Percentiles rank a stretch among this genome's conserved stretches.
These are phyloP conservation scores for Lasiurus borealis DNA, from an alignment of 2,113 vertebrate genomes.

Conservation along the genomic window DNA sequence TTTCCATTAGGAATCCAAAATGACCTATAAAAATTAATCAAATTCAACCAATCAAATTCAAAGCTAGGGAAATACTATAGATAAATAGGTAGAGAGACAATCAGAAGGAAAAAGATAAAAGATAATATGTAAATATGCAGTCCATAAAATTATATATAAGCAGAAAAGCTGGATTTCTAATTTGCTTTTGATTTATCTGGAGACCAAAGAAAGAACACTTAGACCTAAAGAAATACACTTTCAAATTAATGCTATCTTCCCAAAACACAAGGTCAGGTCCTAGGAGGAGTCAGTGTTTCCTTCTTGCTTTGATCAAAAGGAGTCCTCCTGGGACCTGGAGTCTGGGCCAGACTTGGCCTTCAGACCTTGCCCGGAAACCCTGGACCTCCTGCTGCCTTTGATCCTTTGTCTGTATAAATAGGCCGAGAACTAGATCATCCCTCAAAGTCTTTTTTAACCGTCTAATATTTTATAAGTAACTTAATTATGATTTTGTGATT, in stretches of 20 bases:
- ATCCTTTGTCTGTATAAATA: background rate
- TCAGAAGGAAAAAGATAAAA: background rate
- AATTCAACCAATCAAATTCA: background rate
- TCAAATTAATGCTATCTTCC: background rate
- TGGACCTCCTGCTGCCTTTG: background rate
- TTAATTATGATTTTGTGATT: background rate
- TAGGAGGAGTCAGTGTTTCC: background rate
- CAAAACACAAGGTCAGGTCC: background rate
- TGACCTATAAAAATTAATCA: background rate
- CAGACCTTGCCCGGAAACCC: background rate
- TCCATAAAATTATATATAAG: background rate
- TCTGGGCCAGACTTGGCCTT: background rate
- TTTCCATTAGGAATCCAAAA: background rate
- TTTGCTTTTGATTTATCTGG: background rate
- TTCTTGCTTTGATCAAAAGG: background rate
- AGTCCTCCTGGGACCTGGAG: background rate
- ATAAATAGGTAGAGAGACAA: background rate
- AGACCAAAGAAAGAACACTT: background rate
- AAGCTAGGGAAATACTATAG: background rate
- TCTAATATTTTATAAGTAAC: background rate
- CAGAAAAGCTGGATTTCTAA: background rate
- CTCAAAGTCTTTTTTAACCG: background rate
- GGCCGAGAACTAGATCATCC: background rate
- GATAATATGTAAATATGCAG: background rate
- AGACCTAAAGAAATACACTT: background rate